These are phyloP conservation scores for Pimpla rufipes DNA, from an alignment of 2,888 invertebrate species.

Conservation along the genomic window DNA sequence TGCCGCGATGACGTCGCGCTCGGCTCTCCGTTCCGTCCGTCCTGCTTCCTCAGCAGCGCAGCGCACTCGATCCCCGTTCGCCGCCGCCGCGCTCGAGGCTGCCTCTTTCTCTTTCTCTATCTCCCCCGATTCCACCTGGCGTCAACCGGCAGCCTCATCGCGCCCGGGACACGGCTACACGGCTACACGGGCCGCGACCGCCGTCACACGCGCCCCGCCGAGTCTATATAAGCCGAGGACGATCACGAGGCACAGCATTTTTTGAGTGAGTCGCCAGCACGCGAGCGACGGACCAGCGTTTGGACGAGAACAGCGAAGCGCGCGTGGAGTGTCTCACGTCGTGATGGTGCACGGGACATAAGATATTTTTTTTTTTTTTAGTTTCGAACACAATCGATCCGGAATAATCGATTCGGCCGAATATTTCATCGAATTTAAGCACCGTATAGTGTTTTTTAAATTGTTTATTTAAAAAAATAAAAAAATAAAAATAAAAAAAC, in stretches of 20 bases:
- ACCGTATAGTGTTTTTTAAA: constrained; percentile 35
- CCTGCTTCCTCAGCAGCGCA: constrained; percentile 32
- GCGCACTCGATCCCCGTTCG: background rate
- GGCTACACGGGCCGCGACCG: constrained; percentile 28
- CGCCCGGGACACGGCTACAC: constrained; percentile 16
- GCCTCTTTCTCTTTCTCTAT: constrained; percentile 70
- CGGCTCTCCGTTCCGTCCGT: constrained; percentile 32
- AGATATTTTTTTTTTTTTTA: constrained; percentile 28
- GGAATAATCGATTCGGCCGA: background rate
- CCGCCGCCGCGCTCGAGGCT: constrained; percentile 64
- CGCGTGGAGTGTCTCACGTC: constrained; percentile 68
- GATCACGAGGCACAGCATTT: constrained; percentile 81
- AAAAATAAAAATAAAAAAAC: background rate
- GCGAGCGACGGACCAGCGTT: constrained; percentile 60
- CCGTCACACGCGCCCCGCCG: constrained; percentile 71
- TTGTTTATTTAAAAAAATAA: too few species aligned
- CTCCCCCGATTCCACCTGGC: constrained; percentile 79
- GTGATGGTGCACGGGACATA: constrained; percentile 78
- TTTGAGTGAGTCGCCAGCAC: constrained; percentile 77
- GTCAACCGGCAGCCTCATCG: constrained; percentile 56
- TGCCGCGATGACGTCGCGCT: constrained; percentile 15
- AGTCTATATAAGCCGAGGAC: constrained; percentile 84
- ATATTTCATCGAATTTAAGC: constrained; percentile 1
- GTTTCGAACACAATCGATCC: background rate
- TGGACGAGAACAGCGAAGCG: constrained; percentile 34